Evolutionary conservation across 2,113 vertebrate genomes (phyloP), one percentile per base, ranked within the genome.

Genomic region (Leptodactylus fuscus): DNA sequence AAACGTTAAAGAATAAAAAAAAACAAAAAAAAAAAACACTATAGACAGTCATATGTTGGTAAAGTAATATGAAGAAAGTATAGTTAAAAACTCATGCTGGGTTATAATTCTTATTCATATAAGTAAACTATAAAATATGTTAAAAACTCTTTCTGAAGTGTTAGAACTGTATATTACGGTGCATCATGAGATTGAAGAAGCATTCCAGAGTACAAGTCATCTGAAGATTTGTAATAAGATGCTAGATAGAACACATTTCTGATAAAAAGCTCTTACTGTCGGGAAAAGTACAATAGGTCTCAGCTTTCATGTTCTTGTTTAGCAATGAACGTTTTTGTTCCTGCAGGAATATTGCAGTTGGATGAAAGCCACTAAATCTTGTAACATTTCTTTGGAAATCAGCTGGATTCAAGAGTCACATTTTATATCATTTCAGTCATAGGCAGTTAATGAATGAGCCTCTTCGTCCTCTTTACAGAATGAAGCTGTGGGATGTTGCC

Each of bases 261-360:
- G 27, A 49, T 29, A 15, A 76, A 74, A 49, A 29, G 34, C 6
- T 77, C 48, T 53, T 77, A 34, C 29, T 51, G 74, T 49, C 18
- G 1, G 29, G 27, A 34, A 76, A 77, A 77, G 27, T 34, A 77
- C 24, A 77, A 32, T 53, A 53, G 29, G 7, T 77, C 74, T 29
- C 27, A 53, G 46, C 48, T 53, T 51, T 77, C 10, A 51, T 36
- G 74, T 77, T 53, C 46, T 53, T 51, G 44, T 76, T 76, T 20
- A 76, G 27, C 46, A 70, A 70, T 38, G 32, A 70, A 70, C 1
- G 16, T n/a, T 41, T 77, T 51, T 77, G 74, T 53, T 77, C 48
- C 48, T 53, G 48, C 74, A 34, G 16, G 16, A 77, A 53, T 51
- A 34, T 34, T 53, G 74, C 27, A 20, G 22, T 77, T 53, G 74